phyloP scores from a whole-genome alignment of 2,113 vertebrate species.

The Scomber scombrus region DNA sequence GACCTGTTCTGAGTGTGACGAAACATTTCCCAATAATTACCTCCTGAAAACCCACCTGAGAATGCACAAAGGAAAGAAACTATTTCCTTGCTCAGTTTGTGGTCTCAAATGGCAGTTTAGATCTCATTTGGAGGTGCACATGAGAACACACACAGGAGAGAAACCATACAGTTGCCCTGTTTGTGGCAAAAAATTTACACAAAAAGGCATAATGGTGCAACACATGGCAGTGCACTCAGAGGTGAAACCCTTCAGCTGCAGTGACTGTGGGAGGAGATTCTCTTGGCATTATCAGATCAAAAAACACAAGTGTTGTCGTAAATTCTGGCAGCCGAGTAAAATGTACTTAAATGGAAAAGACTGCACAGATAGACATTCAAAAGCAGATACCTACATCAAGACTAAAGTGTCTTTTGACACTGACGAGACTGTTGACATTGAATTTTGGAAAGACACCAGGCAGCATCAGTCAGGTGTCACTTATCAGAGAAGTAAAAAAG shows the following conservation, averaged over 20 bases:
- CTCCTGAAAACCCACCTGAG: constrained; percentile 15
- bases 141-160: constrained; percentile 41
- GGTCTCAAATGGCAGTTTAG: background rate
- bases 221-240: constrained; percentile 26
- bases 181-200: constrained; percentile 11
- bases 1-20: constrained; percentile 13
- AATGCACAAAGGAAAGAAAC: constrained; percentile 39
- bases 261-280: constrained; percentile 14
- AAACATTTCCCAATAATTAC: constrained; percentile 8
- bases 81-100: constrained; percentile 26
- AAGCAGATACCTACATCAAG: background rate
- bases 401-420: background rate
- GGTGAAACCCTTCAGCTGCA: constrained; percentile 27
- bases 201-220: background rate
- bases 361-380: background rate
- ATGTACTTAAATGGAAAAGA: background rate
- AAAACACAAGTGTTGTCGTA: constrained; percentile 17
- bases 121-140: constrained; percentile 28
- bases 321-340: background rate
- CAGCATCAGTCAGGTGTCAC: background rate
- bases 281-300: constrained; percentile 41
- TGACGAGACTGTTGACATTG: background rate
- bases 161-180: constrained; percentile 31
- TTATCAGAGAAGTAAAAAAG: background rate
- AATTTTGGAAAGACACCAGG: constrained; percentile 34